A percentile compares a stretch with the other conserved stretches of the same genome.
Evolutionary conservation across 1,140 invertebrate genomes (phyloP).

Genomic region (Caerostris darwini): DNA sequence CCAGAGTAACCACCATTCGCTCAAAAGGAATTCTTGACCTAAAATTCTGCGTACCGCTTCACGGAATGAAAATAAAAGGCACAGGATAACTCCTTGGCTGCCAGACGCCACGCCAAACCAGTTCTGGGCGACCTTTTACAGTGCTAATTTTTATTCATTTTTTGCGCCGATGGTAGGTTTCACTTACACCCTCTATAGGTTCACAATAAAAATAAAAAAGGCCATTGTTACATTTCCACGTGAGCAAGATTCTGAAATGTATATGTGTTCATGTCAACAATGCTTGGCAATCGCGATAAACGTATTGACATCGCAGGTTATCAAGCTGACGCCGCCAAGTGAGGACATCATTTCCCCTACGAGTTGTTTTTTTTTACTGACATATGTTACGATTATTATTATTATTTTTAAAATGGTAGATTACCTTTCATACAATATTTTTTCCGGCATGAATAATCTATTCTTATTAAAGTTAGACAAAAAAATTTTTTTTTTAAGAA

Average conservation of each 20-base stretch:
- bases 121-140: constrained; percentile 24
- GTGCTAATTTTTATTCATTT: constrained; percentile 56
- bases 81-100: not conserved
- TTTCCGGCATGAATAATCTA: too few species aligned
- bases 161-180: constrained; percentile 4
- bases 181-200: constrained; percentile 27
- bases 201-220: too few species aligned
- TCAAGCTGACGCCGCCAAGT: not conserved
- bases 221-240: constrained; percentile 38
- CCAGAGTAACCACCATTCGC: not conserved
- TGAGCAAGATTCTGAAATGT: constrained; percentile 8
- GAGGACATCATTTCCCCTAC: not conserved
- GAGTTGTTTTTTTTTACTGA: not conserved
- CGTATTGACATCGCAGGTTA: not conserved
- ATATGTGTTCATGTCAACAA: constrained; percentile 20
- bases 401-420: too few species aligned
- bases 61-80: constrained; percentile 19
- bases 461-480: too few species aligned
- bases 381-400: too few species aligned
- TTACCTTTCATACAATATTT: too few species aligned
- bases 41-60: constrained; percentile 40
- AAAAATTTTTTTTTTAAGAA: too few species aligned
- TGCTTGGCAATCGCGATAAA: not conserved
- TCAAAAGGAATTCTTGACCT: constrained; percentile 43
- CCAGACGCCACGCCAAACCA: constrained; percentile 8